phyloP scores from a whole-genome alignment of 2,113 vertebrate species.

The Poeciliopsis turrubarensis region DNA sequence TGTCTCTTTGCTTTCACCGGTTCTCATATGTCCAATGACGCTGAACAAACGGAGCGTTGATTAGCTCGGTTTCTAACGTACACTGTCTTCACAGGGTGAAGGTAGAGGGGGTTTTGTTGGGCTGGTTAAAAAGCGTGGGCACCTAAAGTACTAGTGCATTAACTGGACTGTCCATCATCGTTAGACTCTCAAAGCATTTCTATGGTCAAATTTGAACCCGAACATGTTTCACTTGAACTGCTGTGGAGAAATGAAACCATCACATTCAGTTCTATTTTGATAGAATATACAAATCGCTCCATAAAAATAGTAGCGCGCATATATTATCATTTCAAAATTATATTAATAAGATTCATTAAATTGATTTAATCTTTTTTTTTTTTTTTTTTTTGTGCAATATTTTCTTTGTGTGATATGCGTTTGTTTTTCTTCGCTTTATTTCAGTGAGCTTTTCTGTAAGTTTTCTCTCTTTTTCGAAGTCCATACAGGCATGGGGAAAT shows the following conservation, averaged over 20 bases:
- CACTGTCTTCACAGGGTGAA: neutral
- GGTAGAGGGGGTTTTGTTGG: slow-evolving; percentile 21
- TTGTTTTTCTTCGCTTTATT: neutral
- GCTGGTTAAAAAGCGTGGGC: slow-evolving; percentile 16
- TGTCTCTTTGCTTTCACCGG: neutral
- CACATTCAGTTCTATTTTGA: too few relatives aligned
- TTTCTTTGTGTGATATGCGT: neutral
- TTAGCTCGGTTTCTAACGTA: slow-evolving; percentile 8
- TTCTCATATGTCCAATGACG: slow-evolving; percentile 31
- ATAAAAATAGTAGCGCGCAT: neutral
- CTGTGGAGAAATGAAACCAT: too few relatives aligned
- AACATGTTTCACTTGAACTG: slow-evolving; percentile 11
- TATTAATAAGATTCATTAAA: too few relatives aligned
- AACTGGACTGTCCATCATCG: slow-evolving; percentile 30
- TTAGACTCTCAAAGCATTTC: neutral
- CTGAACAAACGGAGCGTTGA: slow-evolving; percentile 38
- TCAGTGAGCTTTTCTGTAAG: neutral
- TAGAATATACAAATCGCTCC: too few relatives aligned
- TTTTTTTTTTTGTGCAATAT: neutral
- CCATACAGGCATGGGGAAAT: too few relatives aligned
- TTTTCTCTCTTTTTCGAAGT: too few relatives aligned
- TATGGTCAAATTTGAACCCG: neutral
- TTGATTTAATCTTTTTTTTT: neutral
- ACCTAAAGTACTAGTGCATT: slow-evolving; percentile 21
- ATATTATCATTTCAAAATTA: too few relatives aligned